A percentile compares a stretch with the other conserved stretches of the same genome.
These are phyloP conservation scores for Aythya baeri DNA, from an alignment of 2,113 vertebrate species.

Conservation along the genomic window DNA sequence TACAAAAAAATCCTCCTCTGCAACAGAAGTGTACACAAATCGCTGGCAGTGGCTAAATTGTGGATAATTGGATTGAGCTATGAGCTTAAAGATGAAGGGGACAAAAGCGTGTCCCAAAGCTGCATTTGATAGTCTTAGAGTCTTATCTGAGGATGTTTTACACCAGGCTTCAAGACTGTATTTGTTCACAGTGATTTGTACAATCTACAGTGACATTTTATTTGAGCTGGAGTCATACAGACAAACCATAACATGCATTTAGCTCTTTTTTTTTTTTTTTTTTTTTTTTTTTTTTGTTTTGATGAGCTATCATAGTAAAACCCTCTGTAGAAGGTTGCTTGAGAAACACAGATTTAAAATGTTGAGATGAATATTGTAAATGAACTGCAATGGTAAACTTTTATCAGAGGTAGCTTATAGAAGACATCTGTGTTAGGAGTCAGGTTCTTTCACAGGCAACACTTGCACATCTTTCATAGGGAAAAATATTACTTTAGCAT, in stretches of 20 bases:
- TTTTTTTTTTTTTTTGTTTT: conserved; percentile 36
- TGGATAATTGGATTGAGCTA: conserved; percentile 80
- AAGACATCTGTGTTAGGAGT: neutral
- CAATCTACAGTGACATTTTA: conserved; percentile 76
- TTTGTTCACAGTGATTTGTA: conserved; percentile 79
- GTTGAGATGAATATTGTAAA: conserved; percentile 7
- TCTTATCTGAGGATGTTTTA: conserved; percentile 80
- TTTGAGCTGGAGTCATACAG: conserved; percentile 69
- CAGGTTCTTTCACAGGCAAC: neutral
- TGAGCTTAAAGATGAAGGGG: conserved; percentile 81
- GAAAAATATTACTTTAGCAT: neutral
- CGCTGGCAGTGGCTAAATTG: conserved; percentile 73
- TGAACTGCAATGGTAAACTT: neutral
- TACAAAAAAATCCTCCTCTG: conserved; percentile 68
- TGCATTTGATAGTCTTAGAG: conserved; percentile 72
- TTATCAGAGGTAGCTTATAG: conserved; percentile 19
- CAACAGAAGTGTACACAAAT: conserved; percentile 72
- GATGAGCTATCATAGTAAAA: conserved; percentile 34
- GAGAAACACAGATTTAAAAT: conserved; percentile 46
- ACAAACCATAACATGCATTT: conserved; percentile 69
- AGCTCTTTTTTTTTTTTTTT: conserved; percentile 39
- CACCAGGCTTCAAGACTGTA: conserved; percentile 70
- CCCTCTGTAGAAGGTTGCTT: conserved; percentile 36
- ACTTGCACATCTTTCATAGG: neutral
- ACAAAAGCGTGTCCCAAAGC: conserved; percentile 75